Evolutionary conservation across 2,888 invertebrate species (phyloP).

Genomic region (Tribolium freemani): DNA sequence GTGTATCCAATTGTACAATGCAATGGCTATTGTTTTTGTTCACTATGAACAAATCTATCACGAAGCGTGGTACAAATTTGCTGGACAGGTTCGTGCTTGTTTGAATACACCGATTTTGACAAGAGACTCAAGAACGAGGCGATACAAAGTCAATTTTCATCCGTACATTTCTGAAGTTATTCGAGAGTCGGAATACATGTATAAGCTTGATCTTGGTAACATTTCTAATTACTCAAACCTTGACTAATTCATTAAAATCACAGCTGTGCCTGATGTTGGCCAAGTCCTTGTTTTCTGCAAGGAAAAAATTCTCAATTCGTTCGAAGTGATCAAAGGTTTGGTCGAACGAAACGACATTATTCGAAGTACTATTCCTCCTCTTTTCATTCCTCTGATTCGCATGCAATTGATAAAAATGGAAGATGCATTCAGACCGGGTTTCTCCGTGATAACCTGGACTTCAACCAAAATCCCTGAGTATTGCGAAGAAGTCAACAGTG

Average conservation of each 20-base stretch:
- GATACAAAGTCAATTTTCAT: conserved; percentile 82
- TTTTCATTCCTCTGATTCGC: conserved; percentile 80
- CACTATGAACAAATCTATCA: conserved; percentile 89
- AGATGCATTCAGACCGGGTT: conserved; percentile 79
- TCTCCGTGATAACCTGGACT: conserved; percentile 86
- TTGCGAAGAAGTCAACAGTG: conserved; percentile 71
- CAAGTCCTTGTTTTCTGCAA: conserved; percentile 82
- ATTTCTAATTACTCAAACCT: conserved; percentile 34
- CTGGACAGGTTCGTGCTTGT: conserved; percentile 78
- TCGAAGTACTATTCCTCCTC: conserved; percentile 73
- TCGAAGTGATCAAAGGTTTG: conserved; percentile 74
- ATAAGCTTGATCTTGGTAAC: conserved; percentile 78
- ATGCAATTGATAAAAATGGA: conserved; percentile 79
- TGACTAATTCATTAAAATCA: conserved; percentile 31
- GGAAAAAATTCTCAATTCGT: conserved; percentile 76
- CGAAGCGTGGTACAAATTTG: conserved; percentile 83
- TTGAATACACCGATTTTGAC: conserved; percentile 80
- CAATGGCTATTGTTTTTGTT: conserved; percentile 82
- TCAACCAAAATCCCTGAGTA: conserved; percentile 80
- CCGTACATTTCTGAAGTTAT: conserved; percentile 80
- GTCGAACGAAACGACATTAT: conserved; percentile 76
- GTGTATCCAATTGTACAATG: conserved; percentile 84
- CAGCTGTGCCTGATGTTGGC: conserved; percentile 82
- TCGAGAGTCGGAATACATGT: conserved; percentile 86
- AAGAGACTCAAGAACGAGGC: conserved; percentile 75